These are phyloP conservation scores for Xanthorhoe spadicearia DNA, from an alignment of 2,888 invertebrate species.

Conservation along the genomic window DNA sequence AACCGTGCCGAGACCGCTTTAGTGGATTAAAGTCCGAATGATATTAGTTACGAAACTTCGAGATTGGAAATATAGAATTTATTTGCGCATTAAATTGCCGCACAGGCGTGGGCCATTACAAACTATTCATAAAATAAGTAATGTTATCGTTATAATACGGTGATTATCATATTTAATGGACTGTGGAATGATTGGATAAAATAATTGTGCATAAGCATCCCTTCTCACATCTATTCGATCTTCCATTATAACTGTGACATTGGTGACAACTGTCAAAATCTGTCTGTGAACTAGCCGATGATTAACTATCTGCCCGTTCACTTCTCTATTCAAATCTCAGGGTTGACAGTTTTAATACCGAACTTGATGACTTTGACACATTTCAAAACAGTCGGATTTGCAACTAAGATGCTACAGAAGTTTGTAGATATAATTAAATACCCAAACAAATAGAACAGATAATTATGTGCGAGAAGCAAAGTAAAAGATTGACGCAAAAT, in stretches of 20 bases:
- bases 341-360: constrained; percentile 42
- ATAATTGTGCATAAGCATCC: constrained; percentile 21
- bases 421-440: constrained; percentile 9
- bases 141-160: constrained; percentile 30
- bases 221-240: constrained; percentile 28
- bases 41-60: constrained; percentile 67
- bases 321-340: constrained; percentile 38
- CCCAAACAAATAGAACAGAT: constrained; percentile 14
- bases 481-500: constrained; percentile 9
- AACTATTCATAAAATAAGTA: constrained; percentile 42
- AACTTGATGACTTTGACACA: constrained; percentile 41
- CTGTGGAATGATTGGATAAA: constrained; percentile 26
- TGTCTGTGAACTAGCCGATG: constrained; percentile 31
- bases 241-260: constrained; percentile 16
- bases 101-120: constrained; percentile 33
- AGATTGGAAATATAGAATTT: constrained; percentile 69
- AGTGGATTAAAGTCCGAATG: constrained; percentile 57
- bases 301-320: constrained; percentile 33
- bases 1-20: constrained; percentile 3
- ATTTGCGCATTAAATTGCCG: constrained; percentile 57
- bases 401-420: constrained; percentile 22
- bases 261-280: constrained; percentile 26
- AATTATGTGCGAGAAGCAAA: background rate
- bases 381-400: constrained; percentile 43
- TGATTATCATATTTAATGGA: constrained; percentile 36